These are phyloP conservation scores for Regulus satrapa DNA, from an alignment of 2,113 vertebrate genomes.

Conservation along the genomic window DNA sequence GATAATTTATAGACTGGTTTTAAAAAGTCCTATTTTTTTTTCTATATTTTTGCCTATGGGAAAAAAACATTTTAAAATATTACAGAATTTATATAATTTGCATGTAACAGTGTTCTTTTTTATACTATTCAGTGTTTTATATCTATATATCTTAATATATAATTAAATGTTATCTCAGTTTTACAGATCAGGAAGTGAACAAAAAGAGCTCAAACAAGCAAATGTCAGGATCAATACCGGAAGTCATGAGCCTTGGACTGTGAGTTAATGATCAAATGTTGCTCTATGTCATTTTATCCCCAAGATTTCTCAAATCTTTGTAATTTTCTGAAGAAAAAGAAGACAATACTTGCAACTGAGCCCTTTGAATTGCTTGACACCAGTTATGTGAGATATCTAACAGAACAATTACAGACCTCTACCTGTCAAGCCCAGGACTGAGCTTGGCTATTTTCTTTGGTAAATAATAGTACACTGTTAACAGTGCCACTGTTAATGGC, in stretches of 20 bases:
- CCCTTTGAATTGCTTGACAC: not conserved
- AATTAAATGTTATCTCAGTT: not conserved
- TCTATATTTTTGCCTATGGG: not conserved
- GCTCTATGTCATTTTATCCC: not conserved
- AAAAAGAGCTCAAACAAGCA: not conserved
- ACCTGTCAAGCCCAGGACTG: not conserved
- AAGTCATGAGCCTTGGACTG: not conserved
- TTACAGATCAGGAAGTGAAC: not conserved
- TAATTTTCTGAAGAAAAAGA: not conserved
- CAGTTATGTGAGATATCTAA: not conserved
- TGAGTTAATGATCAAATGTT: not conserved
- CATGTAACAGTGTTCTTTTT: not conserved
- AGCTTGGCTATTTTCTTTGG: not conserved
- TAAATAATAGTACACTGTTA: not conserved
- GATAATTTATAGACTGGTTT: not conserved
- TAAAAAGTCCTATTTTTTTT: not conserved
- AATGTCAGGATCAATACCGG: not conserved
- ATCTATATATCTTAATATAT: not conserved
- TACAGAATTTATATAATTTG: not conserved
- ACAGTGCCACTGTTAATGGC: not conserved
- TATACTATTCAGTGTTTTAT: not conserved
- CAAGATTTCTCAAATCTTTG: not conserved
- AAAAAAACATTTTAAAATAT: not conserved
- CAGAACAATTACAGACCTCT: not conserved
- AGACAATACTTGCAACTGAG: not conserved